Evolutionary conservation across 2,888 invertebrate genomes (phyloP).

Genomic region (Sphaerophoria taeniata): DNA sequence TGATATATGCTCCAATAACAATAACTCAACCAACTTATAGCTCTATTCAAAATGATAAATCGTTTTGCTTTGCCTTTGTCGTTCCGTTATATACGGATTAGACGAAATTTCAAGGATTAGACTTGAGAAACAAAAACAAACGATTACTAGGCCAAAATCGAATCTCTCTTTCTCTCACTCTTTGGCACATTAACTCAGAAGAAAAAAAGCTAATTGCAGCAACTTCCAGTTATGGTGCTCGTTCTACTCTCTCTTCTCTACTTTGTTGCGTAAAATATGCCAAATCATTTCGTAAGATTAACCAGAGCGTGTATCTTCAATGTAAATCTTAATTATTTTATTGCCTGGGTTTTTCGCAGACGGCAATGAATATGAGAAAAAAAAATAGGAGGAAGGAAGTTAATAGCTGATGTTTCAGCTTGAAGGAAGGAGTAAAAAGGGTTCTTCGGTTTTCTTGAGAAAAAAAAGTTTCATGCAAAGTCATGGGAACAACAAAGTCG

Average conservation of each 20-base stretch:
- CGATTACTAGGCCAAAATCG: conserved; percentile 18
- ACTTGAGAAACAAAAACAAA: conserved; percentile 43
- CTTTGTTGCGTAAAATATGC: conserved; percentile 32
- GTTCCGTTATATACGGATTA: neutral
- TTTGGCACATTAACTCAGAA: neutral
- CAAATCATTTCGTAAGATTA: conserved; percentile 47
- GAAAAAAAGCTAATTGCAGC: conserved; percentile 40
- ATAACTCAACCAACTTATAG: conserved; percentile 26
- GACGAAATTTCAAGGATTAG: neutral
- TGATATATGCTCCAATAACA: conserved; percentile 26
- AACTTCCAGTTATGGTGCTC: neutral
- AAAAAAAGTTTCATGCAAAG: conserved; percentile 18
- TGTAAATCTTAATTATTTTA: conserved; percentile 66
- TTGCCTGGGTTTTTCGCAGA: conserved; percentile 30
- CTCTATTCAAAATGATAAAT: conserved; percentile 50
- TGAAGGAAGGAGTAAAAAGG: conserved; percentile 1
- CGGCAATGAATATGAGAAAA: conserved; percentile 9
- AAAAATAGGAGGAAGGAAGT: conserved; percentile 5
- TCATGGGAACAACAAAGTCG: conserved; percentile 26
- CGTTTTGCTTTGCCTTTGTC: neutral
- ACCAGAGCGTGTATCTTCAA: conserved; percentile 55
- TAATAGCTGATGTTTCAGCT: conserved; percentile 2
- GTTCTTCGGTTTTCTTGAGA: conserved; percentile 5
- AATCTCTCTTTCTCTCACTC: neutral
- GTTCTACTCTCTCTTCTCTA: neutral